Evolutionary conservation across 2,797 vertebrate species (phyloP).

Genomic region (Lagodon rhomboides): DNA sequence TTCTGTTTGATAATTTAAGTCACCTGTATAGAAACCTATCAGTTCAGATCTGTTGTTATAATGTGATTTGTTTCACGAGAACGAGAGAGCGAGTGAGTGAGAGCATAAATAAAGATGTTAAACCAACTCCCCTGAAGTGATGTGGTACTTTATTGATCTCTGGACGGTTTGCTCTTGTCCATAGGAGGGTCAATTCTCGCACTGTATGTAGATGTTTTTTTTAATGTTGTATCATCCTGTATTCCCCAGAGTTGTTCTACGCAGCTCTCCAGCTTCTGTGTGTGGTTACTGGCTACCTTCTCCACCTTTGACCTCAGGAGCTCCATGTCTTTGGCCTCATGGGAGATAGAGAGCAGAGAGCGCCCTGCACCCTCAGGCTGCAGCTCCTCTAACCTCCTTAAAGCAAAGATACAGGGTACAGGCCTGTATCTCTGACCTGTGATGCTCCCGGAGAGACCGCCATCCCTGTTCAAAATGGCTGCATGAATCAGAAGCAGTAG

Average conservation of each 20-base stretch:
- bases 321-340: neutral
- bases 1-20: slow-evolving; percentile 74
- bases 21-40: slow-evolving; percentile 63
- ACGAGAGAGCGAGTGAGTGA: slow-evolving; percentile 53
- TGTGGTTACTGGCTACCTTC: neutral
- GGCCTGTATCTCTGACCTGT: neutral
- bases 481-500: neutral
- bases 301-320: slow-evolving; percentile 32
- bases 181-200: slow-evolving; percentile 2
- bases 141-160: slow-evolving; percentile 2
- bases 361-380: neutral
- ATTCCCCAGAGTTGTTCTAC: neutral
- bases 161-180: neutral
- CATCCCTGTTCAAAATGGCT: neutral
- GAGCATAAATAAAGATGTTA: slow-evolving; percentile 76
- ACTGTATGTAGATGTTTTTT: neutral
- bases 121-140: slow-evolving; percentile 31
- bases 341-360: neutral
- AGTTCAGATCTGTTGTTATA: slow-evolving; percentile 75
- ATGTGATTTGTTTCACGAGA: slow-evolving; percentile 77
- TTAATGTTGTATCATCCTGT: neutral
- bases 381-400: neutral
- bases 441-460: neutral
- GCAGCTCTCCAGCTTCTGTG: neutral
- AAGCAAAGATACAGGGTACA: neutral